Evolutionary conservation across 2,888 invertebrate species (phyloP).

Genomic region (Eupeodes luniger): DNA sequence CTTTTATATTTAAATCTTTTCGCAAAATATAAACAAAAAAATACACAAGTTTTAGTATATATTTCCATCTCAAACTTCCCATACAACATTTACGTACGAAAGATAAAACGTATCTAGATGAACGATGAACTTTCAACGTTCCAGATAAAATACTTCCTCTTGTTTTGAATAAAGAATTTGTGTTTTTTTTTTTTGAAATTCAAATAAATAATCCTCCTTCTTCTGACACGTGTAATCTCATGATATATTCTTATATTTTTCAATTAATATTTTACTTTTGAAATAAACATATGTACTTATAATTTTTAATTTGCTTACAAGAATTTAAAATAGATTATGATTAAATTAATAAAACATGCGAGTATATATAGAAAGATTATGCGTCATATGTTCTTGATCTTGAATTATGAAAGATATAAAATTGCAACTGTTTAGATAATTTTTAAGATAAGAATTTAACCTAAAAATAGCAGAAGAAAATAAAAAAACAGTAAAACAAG

Average conservation of each 20-base stretch:
- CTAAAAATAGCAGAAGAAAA: no score
- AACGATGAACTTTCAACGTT: constrained; percentile 13
- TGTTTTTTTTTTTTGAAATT: neutral
- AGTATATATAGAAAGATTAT: no score
- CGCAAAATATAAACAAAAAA: constrained; percentile 11
- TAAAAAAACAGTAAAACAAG: no score
- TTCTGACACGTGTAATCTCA: neutral
- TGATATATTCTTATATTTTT: neutral
- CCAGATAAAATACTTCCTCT: neutral
- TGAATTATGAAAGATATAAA: no score
- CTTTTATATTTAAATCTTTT: neutral
- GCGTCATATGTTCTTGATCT: no score
- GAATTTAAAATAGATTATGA: no score
- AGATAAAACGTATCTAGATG: neutral
- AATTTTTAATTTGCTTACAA: no score
- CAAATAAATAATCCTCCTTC: neutral
- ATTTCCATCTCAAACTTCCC: constrained; percentile 7
- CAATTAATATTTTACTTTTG: neutral
- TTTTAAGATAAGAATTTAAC: no score
- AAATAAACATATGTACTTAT: no score
- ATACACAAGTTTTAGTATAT: neutral
- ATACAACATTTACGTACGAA: neutral
- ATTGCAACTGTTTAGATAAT: no score
- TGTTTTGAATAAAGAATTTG: neutral
- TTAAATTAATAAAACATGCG: no score